Base-by-base conservation (phyloP, 2,888 invertebrate species). In the Leptinotarsa haldemani region DNA sequence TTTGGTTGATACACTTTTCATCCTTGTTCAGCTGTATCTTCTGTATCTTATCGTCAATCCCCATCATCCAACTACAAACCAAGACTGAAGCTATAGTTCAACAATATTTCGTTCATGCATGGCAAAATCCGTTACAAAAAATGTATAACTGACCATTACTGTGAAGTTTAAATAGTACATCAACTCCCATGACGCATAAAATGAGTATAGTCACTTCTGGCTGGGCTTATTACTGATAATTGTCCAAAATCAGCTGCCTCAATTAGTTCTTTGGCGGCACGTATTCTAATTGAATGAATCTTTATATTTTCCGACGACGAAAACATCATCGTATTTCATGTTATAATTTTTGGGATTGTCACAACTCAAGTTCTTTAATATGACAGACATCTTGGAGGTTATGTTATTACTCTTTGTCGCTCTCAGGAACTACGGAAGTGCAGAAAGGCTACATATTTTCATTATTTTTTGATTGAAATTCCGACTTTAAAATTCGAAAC, bases 191-290 rank as follows among this genome's bases (percentile, higher is more conserved):
- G 70, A 73, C 70, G 61, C 50, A 70, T 74, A 61, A 68, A 67
- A 70, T 47, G 52, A 25, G 65, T 74, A 40, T 40, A 66, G 64
- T 70, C 70, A 66, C 65, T 50, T 64, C 64, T 74, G 22, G 20
- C 53, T 47, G 53, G 53, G 30, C 65, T 67, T 58, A 53, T 74
- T 69, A 69, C 66, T 69, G 20, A 71, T 83, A 85, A 85, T 85
- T 85, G 84, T 82, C 84, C 82, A 82, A 85, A 85, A 84, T 85
- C 83, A 83, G 81, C 83, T 83, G 83, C 82, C 83, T 80, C 83
- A 84, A 84, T 84, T 84, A 85, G 84, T 84, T 83, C 84, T 85
- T 85, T 85, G 85, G 81, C 84, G 85, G 84, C 56, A 68, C 68
- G 46, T 68, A 52, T 68, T 53, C 25, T 40, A 61, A 40, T 61